phyloP scores from a whole-genome alignment of 2,888 invertebrate species.

The Mayetiola destructor region DNA sequence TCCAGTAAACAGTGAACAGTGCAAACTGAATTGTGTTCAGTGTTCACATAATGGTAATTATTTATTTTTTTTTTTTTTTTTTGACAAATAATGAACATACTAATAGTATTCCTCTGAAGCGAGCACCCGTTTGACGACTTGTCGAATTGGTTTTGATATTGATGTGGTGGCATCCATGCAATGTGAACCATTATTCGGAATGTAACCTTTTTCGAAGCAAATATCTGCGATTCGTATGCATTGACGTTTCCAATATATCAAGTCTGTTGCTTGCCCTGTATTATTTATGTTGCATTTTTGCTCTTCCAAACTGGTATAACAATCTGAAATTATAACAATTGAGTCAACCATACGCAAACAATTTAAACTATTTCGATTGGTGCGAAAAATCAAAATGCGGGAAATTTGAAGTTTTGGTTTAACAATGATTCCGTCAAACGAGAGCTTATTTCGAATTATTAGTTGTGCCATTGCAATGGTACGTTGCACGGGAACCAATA shows the following conservation, averaged over 20 bases:
- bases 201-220: conserved; percentile 35
- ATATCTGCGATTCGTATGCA: conserved; percentile 40
- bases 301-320: conserved; percentile 51
- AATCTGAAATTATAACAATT: conserved; percentile 35
- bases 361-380: not conserved
- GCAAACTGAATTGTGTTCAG: too few relatives aligned
- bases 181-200: conserved; percentile 34
- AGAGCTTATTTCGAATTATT: too few relatives aligned
- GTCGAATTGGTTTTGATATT: conserved; percentile 36
- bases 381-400: conserved; percentile 5
- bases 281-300: conserved; percentile 36
- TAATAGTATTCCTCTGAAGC: conserved; percentile 54
- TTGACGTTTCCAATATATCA: conserved; percentile 39
- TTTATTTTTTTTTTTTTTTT: too few relatives aligned
- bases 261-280: conserved; percentile 28
- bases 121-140: conserved; percentile 40
- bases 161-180: conserved; percentile 34
- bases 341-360: not conserved
- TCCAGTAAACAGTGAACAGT: too few relatives aligned
- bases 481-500: not conserved
- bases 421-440: not conserved
- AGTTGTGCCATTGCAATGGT: too few relatives aligned
- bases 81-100: too few relatives aligned
- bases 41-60: too few relatives aligned
- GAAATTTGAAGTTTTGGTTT: not conserved